Conservation (phyloP, 2,797 vertebrate species). For the Rhinoraja longicauda region DNA sequence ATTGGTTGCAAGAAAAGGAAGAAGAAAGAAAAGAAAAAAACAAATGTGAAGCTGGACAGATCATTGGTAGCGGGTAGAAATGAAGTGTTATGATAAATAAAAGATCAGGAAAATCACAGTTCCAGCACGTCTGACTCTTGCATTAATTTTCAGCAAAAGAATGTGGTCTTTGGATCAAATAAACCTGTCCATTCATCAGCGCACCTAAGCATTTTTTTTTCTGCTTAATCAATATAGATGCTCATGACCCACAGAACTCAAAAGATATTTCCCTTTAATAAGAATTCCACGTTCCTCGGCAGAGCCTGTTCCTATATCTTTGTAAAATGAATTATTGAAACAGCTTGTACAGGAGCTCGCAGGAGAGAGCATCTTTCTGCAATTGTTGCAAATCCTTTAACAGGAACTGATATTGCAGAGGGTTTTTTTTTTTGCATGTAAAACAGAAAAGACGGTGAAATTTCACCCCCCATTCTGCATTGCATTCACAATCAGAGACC, state of each 20-base stretch:
- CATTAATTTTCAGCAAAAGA: neutral
- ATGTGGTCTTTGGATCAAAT: neutral
- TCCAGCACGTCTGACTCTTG: neutral
- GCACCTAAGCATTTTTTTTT: neutral
- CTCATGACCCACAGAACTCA: neutral
- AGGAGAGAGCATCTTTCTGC: neutral
- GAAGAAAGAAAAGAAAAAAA: neutral
- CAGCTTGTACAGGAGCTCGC: neutral
- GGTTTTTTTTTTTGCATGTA: neutral
- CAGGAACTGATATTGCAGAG: neutral
- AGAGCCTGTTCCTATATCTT: neutral
- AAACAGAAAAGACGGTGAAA: too few species aligned
- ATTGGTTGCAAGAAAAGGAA: neutral
- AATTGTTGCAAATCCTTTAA: conserved; percentile 9
- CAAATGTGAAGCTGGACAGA: neutral
- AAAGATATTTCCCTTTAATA: conserved; percentile 22
- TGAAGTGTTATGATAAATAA: neutral
- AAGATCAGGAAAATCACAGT: neutral
- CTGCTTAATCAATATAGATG: neutral
- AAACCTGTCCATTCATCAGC: neutral
- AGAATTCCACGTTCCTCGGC: neutral
- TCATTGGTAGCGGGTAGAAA: neutral
- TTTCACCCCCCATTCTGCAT: too few species aligned
- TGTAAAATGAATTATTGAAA: conserved; percentile 3
- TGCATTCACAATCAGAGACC: too few species aligned